These are phyloP conservation scores for Drosophila limbata DNA, from an alignment of 2,888 invertebrate genomes.

Conservation along the genomic window DNA sequence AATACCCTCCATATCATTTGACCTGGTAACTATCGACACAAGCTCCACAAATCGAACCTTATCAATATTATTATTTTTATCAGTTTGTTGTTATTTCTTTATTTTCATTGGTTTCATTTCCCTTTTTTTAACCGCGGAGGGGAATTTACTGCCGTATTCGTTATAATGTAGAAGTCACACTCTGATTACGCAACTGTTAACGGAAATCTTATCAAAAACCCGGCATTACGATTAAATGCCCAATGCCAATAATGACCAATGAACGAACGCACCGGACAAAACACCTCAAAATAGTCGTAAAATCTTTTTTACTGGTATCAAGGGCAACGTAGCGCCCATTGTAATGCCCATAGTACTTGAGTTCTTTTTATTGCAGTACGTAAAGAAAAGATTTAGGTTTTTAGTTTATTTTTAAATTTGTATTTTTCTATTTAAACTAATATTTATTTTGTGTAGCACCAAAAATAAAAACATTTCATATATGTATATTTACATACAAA, in stretches of 20 bases:
- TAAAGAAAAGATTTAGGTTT: neutral
- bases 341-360: slow-evolving; percentile 3
- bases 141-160: slow-evolving; percentile 1
- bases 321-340: neutral
- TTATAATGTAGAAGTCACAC: slow-evolving; percentile 14
- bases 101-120: neutral
- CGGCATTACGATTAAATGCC: slow-evolving; percentile 32
- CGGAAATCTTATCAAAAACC: slow-evolving; percentile 40
- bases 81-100: neutral
- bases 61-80: slow-evolving; percentile 20
- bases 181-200: slow-evolving; percentile 34
- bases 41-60: slow-evolving; percentile 2
- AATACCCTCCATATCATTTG: slow-evolving; percentile 20
- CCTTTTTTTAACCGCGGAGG: slow-evolving; percentile 1
- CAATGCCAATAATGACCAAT: slow-evolving; percentile 39
- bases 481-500: too few relatives aligned
- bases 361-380: neutral
- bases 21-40: slow-evolving; percentile 6
- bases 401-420: neutral
- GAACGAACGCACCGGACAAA: too few relatives aligned
- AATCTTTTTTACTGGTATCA: neutral
- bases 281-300: slow-evolving; percentile 4
- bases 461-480: too few relatives aligned
- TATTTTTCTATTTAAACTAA: too few relatives aligned
- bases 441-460: too few relatives aligned